Evolutionary conservation across 1,140 invertebrate species (phyloP).

Genomic region (Bombus superbus): DNA sequence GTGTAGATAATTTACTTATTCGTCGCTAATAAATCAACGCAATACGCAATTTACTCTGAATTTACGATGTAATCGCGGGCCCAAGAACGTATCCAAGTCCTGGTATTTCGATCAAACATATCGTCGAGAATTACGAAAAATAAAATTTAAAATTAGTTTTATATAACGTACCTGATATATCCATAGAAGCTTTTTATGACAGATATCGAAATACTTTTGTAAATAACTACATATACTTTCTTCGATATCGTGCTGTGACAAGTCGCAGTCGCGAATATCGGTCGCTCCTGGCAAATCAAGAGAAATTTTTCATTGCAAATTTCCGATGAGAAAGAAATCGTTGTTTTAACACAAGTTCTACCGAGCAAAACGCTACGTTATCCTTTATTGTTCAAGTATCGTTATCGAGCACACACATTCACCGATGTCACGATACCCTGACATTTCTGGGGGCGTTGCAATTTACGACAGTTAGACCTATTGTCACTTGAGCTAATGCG

Average conservation of each 20-base stretch:
- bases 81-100: too few species aligned
- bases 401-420: not conserved
- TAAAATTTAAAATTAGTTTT: too few species aligned
- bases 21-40: conserved; percentile 42
- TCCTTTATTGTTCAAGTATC: not conserved
- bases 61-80: conserved; percentile 12
- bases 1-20: conserved; percentile 44
- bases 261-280: too few species aligned
- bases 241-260: too few species aligned
- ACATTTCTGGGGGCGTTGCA: conserved; percentile 57
- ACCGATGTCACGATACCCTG: not conserved
- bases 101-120: not conserved
- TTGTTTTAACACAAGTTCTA: too few species aligned
- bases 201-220: too few species aligned
- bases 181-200: too few species aligned
- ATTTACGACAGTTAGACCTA: conserved; percentile 56
- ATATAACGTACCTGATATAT: too few species aligned
- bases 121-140: not conserved
- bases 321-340: too few species aligned
- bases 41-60: conserved; percentile 49
- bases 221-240: too few species aligned
- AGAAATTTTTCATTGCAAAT: too few species aligned
- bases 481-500: not conserved
- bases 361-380: not conserved
- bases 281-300: too few species aligned